phyloP scores from a whole-genome alignment of 2,888 invertebrate genomes.

The Mactromeris polynyma region DNA sequence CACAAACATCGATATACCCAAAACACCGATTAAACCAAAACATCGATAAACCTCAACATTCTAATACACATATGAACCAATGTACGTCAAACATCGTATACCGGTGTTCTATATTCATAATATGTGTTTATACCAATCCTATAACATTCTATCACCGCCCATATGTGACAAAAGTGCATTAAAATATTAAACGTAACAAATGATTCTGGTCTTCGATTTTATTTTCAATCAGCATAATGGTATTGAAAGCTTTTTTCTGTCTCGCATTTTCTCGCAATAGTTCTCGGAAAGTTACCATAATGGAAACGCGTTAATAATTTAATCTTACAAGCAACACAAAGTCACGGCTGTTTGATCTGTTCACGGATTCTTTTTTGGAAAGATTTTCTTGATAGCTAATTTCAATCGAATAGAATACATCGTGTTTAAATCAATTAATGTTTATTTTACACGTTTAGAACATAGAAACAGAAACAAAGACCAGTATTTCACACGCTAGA shows the following conservation, averaged over 20 bases:
- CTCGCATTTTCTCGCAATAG: conserved; percentile 20
- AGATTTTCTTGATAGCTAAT: background rate
- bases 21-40: background rate
- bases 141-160: background rate
- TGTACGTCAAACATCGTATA: background rate
- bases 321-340: background rate
- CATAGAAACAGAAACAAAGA: background rate
- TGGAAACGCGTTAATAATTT: conserved; percentile 11
- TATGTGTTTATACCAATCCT: background rate
- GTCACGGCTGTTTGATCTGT: background rate
- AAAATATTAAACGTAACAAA: conserved; percentile 17
- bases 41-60: background rate
- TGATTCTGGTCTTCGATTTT: background rate
- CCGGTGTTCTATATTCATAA: background rate
- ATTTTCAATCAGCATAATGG: conserved; percentile 16
- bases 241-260: background rate
- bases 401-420: background rate
- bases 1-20: no score
- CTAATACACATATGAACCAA: background rate
- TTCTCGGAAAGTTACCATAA: background rate
- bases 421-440: background rate
- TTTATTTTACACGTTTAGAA: background rate
- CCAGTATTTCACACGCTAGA: background rate
- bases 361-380: background rate
- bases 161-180: background rate